A percentile compares a stretch with the other conserved stretches of the same genome.
Evolutionary conservation across 2,888 invertebrate genomes (phyloP).

Genomic region (Cephus spinipes): DNA sequence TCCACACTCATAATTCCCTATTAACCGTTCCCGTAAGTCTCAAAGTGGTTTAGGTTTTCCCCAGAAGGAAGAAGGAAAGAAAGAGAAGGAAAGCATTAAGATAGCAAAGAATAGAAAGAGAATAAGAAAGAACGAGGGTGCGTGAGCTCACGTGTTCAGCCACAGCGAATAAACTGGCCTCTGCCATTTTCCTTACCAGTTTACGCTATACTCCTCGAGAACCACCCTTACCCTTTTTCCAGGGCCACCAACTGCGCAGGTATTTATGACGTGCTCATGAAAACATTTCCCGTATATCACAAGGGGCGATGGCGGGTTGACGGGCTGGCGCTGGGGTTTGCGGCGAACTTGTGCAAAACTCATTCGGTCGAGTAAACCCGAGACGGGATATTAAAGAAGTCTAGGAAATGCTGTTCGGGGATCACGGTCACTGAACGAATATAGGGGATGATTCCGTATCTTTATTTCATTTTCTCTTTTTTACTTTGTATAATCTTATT

Average conservation of each 20-base stretch:
- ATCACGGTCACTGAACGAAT: background rate
- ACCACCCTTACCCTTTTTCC: background rate
- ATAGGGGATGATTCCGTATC: background rate
- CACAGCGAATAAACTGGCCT: background rate
- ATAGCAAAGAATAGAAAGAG: background rate
- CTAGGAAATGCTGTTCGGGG: background rate
- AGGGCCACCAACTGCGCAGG: slow-evolving; percentile 31
- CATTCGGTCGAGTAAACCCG: background rate
- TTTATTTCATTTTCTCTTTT: background rate
- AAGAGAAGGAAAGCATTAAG: background rate
- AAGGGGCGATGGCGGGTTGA: slow-evolving; percentile 11
- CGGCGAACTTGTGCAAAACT: background rate
- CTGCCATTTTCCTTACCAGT: background rate
- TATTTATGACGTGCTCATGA: slow-evolving; percentile 57
- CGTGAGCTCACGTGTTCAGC: background rate
- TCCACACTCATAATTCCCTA: slow-evolving; percentile 53
- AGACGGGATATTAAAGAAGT: slow-evolving; percentile 2
- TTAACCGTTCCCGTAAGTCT: slow-evolving; percentile 41
- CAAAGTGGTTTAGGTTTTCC: background rate
- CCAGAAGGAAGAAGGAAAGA: background rate
- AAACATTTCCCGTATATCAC: slow-evolving; percentile 59
- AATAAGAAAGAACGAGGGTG: background rate
- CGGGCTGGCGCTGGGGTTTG: background rate
- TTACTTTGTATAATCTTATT: background rate
- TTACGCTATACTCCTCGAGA: background rate